A percentile compares a stretch with the other conserved stretches of the same genome.
Conservation (phyloP, 2,888 invertebrate genomes). For the Agelastica alni region DNA sequence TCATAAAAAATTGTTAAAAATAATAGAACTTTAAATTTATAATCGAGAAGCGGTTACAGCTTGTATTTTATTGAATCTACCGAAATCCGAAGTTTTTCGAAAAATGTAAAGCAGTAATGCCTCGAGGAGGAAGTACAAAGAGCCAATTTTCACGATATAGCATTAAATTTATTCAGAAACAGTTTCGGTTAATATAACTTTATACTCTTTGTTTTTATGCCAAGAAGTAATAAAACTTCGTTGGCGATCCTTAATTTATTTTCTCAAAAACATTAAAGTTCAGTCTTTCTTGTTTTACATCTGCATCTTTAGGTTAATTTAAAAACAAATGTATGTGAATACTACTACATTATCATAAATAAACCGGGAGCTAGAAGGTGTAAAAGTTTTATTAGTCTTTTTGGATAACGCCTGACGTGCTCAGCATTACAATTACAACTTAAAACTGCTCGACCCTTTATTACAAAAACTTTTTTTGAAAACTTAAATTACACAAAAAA, state of each 20-base stretch:
- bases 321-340: constrained; percentile 40
- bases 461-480: constrained; percentile 2
- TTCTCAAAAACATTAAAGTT: constrained; percentile 37
- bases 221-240: constrained; percentile 38
- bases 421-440: constrained; percentile 29
- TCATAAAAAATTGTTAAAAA: too few relatives aligned
- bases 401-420: constrained; percentile 32
- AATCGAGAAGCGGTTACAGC: too few relatives aligned
- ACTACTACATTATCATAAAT: constrained; percentile 43
- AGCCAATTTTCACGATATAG: constrained; percentile 21
- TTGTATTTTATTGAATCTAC: too few relatives aligned
- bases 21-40: too few relatives aligned
- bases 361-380: constrained; percentile 34
- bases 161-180: constrained; percentile 25
- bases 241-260: constrained; percentile 39
- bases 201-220: constrained; percentile 39
- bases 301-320: constrained; percentile 43
- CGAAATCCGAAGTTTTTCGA: too few relatives aligned
- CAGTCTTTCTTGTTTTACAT: constrained; percentile 36
- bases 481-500: constrained; percentile 6
- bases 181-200: constrained; percentile 31
- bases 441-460: constrained; percentile 11
- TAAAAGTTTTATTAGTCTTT: constrained; percentile 37
- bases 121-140: constrained; percentile 11
- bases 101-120: constrained; percentile 19